Evolutionary conservation across 2,888 invertebrate species (phyloP), one percentile per base, ranked within the genome.

Genomic region (Dendrolimus houi): DNA sequence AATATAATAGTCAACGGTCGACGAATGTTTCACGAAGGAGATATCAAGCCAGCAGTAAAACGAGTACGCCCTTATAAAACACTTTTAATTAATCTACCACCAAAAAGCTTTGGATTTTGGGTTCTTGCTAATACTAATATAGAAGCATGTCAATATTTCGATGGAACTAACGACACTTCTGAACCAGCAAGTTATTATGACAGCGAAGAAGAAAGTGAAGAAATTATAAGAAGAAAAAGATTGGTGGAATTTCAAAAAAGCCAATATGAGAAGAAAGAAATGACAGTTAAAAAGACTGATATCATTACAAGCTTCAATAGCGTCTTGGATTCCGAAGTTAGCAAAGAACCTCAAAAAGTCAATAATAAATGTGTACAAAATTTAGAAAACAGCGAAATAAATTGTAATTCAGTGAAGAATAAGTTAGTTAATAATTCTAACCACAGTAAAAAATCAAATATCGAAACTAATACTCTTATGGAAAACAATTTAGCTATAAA

Each of bases 61-160:
- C 81, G 81, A 2, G 90, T 92, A 14, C 76, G 92, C 58, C 88
- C 92, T 8, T 90, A 88, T 59, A 87, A 90, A 68, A 87, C 92
- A 0, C 67, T 95, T 3, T 81, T 92, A 8, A 74, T 96, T 13
- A 89, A 89, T 54, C 72, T 95, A 3, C 95, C 95, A 1, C 87
- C 94, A 0, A 92, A 92, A 68, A 93, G 94, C 0, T 92, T 96
- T 54, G 94, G 93, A 0, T 96, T 96, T 76, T 96, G 95, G 93
- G 94, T 95, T 0, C 74, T 96, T 10, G 94, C 95, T 0, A 92
- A 92, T 57, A 93, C 94, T 0, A 92, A 93, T 71, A 81, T 94
- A 40, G 87, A 92, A 56, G 92, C 93, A 14, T 95, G 95, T 62
- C 64, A 75, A 53, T 71, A 76, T 59, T 66, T 69, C 41, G 67